Percentiles rank a stretch among this genome's conserved stretches.
These are phyloP conservation scores for Pteria penguin DNA, from an alignment of 2,888 invertebrate genomes.

Conservation along the genomic window DNA sequence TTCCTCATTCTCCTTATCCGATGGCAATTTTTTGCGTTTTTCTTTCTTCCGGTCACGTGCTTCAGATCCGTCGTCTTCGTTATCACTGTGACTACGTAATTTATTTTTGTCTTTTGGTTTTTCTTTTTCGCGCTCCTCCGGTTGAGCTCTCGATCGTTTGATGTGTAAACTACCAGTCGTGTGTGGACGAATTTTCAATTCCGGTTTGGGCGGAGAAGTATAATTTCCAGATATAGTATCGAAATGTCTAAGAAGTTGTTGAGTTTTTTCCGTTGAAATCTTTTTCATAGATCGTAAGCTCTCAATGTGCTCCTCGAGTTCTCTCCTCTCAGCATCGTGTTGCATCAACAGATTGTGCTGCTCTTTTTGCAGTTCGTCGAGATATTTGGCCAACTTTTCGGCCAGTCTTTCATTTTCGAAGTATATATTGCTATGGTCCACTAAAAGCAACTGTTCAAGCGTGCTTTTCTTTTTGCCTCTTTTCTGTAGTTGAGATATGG, in stretches of 20 bases:
- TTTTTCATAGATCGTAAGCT: conserved; percentile 41
- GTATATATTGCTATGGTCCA: conserved; percentile 65
- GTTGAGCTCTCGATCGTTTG: not conserved
- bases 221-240: not conserved
- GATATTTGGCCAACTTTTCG: conserved; percentile 50
- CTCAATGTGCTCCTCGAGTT: conserved; percentile 48
- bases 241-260: conserved; percentile 9
- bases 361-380: conserved; percentile 52
- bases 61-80: not conserved
- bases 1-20: conserved; percentile 41
- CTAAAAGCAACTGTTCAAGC: conserved; percentile 53
- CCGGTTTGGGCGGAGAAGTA: not conserved
- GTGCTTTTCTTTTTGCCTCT: conserved; percentile 51
- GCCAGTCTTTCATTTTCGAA: conserved; percentile 63
- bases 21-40: conserved; percentile 1
- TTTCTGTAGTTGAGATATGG: conserved; percentile 28
- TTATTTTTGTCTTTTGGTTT: conserved; percentile 39
- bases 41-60: not conserved
- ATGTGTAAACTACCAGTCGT: conserved; percentile 26
- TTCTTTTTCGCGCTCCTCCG: conserved; percentile 13
- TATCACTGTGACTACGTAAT: conserved; percentile 23
- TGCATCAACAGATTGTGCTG: conserved; percentile 48
- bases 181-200: conserved; percentile 1
- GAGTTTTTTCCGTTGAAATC: conserved; percentile 39
- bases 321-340: conserved; percentile 51